These are phyloP conservation scores for Neodon shergylaensis DNA, from an alignment of 2,113 vertebrate genomes.

Conservation along the genomic window DNA sequence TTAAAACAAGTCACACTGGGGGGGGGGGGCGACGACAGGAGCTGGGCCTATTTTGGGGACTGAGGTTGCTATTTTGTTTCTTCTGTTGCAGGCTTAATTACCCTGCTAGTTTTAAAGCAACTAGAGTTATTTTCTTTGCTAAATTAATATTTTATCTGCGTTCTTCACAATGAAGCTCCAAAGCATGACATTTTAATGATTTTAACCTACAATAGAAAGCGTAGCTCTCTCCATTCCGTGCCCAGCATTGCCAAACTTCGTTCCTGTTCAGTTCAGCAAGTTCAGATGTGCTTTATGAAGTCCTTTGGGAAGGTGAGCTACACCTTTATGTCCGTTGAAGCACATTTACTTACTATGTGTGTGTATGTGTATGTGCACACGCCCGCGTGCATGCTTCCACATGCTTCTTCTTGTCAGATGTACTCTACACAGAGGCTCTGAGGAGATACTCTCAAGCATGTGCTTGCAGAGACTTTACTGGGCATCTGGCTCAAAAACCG, in stretches of 20 bases:
- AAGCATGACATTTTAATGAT: conserved; percentile 52
- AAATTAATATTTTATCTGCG: conserved; percentile 60
- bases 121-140: conserved; percentile 57
- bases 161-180: conserved; percentile 58
- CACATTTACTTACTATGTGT: not conserved
- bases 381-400: not conserved
- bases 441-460: not conserved
- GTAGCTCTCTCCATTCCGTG: conserved; percentile 27
- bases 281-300: not conserved
- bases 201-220: conserved; percentile 56
- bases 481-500: not conserved
- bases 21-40: too few relatives aligned
- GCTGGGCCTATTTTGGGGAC: not conserved
- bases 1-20: not conserved
- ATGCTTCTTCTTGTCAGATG: not conserved
- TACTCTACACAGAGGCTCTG: too few relatives aligned
- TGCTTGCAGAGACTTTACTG: not conserved
- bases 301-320: not conserved
- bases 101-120: conserved; percentile 16
- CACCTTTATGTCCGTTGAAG: not conserved
- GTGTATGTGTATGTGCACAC: not conserved
- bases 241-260: conserved; percentile 18
- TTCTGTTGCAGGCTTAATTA: not conserved
- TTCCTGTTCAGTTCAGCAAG: not conserved
- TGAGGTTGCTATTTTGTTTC: not conserved